phyloP scores from a whole-genome alignment of 1,140 invertebrate genomes.

The Lamellibrachia luymesi region DNA sequence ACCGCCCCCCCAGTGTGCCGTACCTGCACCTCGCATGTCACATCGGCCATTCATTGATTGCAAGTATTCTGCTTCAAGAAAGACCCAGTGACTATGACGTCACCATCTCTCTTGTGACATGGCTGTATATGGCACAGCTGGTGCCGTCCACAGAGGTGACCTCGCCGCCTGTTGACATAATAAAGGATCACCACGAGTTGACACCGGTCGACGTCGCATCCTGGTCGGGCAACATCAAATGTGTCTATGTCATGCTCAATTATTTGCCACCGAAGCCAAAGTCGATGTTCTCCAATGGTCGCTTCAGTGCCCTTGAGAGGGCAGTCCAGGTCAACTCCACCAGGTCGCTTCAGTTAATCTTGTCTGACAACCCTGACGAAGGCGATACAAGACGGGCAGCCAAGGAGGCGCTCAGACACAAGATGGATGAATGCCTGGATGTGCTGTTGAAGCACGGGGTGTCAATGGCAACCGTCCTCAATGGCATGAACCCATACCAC shows the following conservation, averaged over 20 bases:
- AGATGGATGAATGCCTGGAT: slow-evolving; percentile 6
- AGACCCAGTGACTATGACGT: not conserved
- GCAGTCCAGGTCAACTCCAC: slow-evolving; percentile 16
- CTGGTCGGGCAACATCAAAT: not conserved
- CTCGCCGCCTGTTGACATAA: not conserved
- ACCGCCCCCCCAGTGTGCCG: not conserved
- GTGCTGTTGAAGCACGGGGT: slow-evolving; percentile 10
- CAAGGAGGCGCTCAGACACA: slow-evolving; percentile 16
- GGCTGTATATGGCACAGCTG: not conserved
- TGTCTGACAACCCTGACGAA: slow-evolving; percentile 15
- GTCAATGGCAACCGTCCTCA: not conserved
- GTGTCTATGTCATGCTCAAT: slow-evolving; percentile 11
- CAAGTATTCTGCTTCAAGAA: not conserved
- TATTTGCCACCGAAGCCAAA: not conserved
- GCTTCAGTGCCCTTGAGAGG: slow-evolving; percentile 11
- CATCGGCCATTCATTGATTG: not conserved
- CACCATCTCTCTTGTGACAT: not conserved
- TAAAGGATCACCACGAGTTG: not conserved
- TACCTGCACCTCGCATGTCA: slow-evolving; percentile 14
- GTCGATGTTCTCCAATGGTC: not conserved
- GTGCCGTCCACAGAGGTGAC: not conserved
- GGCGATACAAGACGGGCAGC: not conserved
- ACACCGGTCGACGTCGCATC: slow-evolving; percentile 13
- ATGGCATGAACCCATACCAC: slow-evolving; percentile 9
- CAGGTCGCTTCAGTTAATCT: slow-evolving; percentile 3